Evolutionary conservation across 2,888 invertebrate genomes (phyloP).

Genomic region (Anthrax anthrax): DNA sequence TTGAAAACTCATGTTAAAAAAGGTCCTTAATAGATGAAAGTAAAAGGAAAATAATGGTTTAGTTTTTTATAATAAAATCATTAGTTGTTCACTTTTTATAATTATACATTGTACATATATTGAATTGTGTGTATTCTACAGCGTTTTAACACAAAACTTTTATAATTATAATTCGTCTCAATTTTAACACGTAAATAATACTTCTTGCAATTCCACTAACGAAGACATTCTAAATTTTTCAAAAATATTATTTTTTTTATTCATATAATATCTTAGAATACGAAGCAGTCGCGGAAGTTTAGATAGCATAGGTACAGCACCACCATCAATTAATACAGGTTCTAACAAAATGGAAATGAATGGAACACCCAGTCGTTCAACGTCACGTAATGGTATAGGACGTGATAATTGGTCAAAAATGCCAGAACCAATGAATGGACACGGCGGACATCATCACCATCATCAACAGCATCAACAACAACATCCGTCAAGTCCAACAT

Average conservation of each 20-base stretch:
- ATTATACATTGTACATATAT: too few species aligned
- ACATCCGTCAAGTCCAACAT: constrained; percentile 31
- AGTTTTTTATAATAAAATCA: too few species aligned
- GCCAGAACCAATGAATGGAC: constrained; percentile 25
- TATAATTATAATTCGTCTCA: too few species aligned
- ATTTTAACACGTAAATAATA: too few species aligned
- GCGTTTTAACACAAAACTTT: too few species aligned
- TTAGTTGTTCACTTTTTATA: too few species aligned
- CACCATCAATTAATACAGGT: constrained; percentile 21
- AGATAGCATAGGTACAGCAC: constrained; percentile 31
- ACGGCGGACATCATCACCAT: constrained; percentile 1
- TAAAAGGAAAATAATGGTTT: too few species aligned
- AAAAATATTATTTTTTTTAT: background rate
- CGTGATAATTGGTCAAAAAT: constrained; percentile 34
- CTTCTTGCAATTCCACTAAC: too few species aligned
- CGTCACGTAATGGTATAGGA: constrained; percentile 21
- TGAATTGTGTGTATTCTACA: too few species aligned
- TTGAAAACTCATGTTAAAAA: too few species aligned
- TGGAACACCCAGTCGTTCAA: constrained; percentile 15
- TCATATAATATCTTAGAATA: constrained; percentile 19
- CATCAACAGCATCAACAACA: constrained; percentile 13
- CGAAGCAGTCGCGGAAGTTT: constrained; percentile 34
- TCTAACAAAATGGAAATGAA: constrained; percentile 22
- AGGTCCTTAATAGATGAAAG: too few species aligned
- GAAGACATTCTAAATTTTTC: too few species aligned